phyloP scores from a whole-genome alignment of 2,888 invertebrate genomes.

The Cataglyphis albicans region DNA sequence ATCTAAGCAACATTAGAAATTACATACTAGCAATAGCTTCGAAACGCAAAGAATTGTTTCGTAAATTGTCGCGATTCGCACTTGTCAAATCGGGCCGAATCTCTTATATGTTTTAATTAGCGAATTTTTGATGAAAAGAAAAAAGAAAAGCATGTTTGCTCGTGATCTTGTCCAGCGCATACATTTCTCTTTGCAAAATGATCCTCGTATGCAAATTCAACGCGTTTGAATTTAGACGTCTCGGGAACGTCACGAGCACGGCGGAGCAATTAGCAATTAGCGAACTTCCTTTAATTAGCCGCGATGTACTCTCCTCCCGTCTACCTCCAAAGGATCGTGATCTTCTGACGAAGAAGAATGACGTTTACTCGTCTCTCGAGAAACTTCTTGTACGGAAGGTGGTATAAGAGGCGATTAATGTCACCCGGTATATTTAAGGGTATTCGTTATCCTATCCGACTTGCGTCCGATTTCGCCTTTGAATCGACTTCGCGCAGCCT shows the following conservation, averaged over 20 bases:
- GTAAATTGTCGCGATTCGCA: slow-evolving; percentile 1
- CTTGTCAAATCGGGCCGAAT: slow-evolving; percentile 10
- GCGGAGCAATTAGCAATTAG: slow-evolving; percentile 44
- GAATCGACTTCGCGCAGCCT: slow-evolving; percentile 6
- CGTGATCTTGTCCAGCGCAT: neutral
- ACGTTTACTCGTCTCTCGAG: neutral
- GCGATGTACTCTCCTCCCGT: neutral
- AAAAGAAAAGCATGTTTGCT: neutral
- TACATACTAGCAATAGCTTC: neutral
- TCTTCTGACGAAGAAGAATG: slow-evolving; percentile 10
- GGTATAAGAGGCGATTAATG: slow-evolving; percentile 25
- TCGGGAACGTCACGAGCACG: neutral
- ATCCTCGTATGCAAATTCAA: slow-evolving; percentile 16
- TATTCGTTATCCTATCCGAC: slow-evolving; percentile 23
- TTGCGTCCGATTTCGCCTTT: neutral
- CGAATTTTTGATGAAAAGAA: neutral
- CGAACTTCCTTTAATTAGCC: slow-evolving; percentile 33
- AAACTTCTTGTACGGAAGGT: slow-evolving; percentile 10
- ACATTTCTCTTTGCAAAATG: slow-evolving; percentile 2
- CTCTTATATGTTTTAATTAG: slow-evolving; percentile 35
- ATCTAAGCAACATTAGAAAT: neutral
- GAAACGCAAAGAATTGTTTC: neutral
- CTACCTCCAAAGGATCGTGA: neutral
- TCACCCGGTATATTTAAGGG: slow-evolving; percentile 28
- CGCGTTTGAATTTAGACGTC: slow-evolving; percentile 20